phyloP scores from a whole-genome alignment of 2,113 vertebrate genomes.

The Piaya cayana region DNA sequence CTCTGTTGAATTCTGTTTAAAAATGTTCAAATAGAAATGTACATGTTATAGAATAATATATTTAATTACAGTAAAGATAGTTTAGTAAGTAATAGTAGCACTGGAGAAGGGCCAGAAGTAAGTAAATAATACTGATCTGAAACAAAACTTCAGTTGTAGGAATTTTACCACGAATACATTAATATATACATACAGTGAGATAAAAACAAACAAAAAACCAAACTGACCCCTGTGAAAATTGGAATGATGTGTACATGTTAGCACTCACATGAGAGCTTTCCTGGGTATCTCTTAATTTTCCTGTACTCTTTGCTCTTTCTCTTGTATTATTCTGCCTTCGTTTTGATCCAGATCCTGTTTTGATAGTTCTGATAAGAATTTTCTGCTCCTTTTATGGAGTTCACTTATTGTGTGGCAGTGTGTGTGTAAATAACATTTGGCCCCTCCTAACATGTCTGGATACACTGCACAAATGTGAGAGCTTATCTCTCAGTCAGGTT shows the following conservation, averaged over 20 bases:
- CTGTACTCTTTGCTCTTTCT: background rate
- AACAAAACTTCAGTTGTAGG: background rate
- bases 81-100: background rate
- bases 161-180: background rate
- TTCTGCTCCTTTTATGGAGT: background rate
- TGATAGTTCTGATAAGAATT: background rate
- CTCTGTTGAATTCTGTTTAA: background rate
- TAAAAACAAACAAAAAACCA: background rate
- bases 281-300: background rate
- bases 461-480: background rate
- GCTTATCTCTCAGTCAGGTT: background rate
- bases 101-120: background rate
- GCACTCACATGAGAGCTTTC: background rate
- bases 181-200: background rate
- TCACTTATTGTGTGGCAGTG: background rate
- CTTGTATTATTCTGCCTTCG: background rate
- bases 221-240: background rate
- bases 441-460: background rate
- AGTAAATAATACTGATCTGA: background rate
- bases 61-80: background rate
- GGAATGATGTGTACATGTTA: background rate
- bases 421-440: background rate
- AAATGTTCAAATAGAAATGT: background rate
- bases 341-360: background rate
- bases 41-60: background rate